Percentiles rank a stretch among this genome's conserved stretches.
phyloP scores from a whole-genome alignment of 1,140 invertebrate species.

The Bombus impatiens region DNA sequence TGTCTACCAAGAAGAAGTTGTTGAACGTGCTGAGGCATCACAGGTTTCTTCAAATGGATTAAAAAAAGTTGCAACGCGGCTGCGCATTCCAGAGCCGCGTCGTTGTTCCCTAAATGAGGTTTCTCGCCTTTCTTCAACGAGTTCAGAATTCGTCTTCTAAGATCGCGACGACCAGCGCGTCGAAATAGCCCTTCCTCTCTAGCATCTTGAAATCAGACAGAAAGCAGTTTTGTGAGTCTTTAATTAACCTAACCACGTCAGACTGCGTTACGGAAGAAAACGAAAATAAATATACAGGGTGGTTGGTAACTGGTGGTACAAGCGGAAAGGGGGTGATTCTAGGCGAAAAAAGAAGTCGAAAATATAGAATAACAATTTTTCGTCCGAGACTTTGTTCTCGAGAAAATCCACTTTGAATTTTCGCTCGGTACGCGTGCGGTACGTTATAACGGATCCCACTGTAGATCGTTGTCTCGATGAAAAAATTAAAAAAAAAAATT shows the following conservation, averaged over 20 bases:
- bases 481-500: no score
- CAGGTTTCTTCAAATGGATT: constrained; percentile 75
- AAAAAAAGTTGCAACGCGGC: constrained; percentile 79
- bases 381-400: no score
- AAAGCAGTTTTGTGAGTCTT: background rate
- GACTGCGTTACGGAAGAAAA: background rate
- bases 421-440: no score
- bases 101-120: constrained; percentile 59
- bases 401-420: no score
- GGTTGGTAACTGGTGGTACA: no score
- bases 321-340: no score
- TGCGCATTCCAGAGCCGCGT: constrained; percentile 72
- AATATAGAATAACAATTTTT: no score
- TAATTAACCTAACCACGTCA: background rate
- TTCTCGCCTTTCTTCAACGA: constrained; percentile 70
- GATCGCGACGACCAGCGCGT: constrained; percentile 60
- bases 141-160: constrained; percentile 66
- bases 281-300: background rate
- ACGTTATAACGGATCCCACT: no score
- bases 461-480: no score
- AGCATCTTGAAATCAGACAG: constrained; percentile 62
- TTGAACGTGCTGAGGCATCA: constrained; percentile 79
- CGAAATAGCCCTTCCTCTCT: constrained; percentile 73
- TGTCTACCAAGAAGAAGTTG: constrained; percentile 78
- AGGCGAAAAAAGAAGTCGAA: no score